Evolutionary conservation across 2,113 vertebrate species (phyloP).

Genomic region (Haemorhous mexicanus): DNA sequence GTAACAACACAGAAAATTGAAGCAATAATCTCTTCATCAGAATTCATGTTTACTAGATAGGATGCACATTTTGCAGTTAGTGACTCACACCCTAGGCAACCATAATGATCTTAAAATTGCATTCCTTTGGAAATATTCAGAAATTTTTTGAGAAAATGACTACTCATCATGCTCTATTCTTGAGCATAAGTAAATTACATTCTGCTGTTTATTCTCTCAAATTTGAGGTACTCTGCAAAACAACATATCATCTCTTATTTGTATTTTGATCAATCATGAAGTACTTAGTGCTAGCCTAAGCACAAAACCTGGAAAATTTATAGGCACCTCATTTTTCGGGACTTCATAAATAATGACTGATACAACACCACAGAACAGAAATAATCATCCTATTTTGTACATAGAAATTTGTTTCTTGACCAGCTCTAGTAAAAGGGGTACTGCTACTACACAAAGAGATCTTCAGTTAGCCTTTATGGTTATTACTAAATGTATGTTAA

Average conservation of each 20-base stretch:
- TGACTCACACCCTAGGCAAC: neutral
- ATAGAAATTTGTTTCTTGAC: neutral
- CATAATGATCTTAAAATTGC: neutral
- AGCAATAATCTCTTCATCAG: neutral
- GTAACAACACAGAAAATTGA: neutral
- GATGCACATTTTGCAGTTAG: neutral
- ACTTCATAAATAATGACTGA: neutral
- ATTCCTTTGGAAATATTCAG: neutral
- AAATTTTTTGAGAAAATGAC: neutral
- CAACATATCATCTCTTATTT: neutral
- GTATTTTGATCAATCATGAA: neutral
- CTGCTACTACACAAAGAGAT: neutral
- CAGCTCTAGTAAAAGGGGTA: neutral
- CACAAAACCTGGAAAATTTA: neutral
- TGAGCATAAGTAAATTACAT: neutral
- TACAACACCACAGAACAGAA: neutral
- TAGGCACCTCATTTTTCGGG: neutral
- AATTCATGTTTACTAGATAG: neutral
- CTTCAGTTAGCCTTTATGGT: neutral
- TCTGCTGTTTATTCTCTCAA: neutral
- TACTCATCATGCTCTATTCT: neutral
- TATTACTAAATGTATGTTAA: neutral
- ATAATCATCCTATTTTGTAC: neutral
- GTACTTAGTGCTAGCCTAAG: neutral
- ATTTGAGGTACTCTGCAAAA: neutral